Evolutionary conservation across 2,797 vertebrate species (phyloP).

Genomic region (Steatocranus sp.): DNA sequence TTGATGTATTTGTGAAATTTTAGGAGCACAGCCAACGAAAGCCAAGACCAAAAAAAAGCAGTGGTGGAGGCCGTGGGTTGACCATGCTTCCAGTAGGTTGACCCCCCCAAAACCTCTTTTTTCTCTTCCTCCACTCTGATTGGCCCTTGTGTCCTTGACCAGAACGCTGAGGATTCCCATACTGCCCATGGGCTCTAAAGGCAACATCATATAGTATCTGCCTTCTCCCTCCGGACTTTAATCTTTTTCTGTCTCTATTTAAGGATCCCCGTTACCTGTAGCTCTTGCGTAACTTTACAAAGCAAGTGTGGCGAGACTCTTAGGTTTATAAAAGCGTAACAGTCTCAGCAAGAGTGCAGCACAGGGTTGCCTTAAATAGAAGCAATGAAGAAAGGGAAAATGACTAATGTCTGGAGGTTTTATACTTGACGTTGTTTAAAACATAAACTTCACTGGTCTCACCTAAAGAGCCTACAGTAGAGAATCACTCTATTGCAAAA

Average conservation of each 20-base stretch:
- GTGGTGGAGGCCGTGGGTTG: conserved; percentile 99
- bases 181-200: conserved; percentile 73
- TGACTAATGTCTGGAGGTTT: conserved; percentile 61
- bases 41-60: conserved; percentile 99
- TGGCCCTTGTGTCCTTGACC: conserved; percentile 99
- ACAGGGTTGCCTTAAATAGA: conserved; percentile 75
- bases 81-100: conserved; percentile 99
- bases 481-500: conserved; percentile 69
- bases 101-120: conserved; percentile 62
- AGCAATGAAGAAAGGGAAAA: conserved; percentile 59
- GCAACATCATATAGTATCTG: conserved; percentile 28
- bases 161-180: conserved; percentile 85
- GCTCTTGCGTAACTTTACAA: neutral
- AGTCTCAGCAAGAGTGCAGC: neutral
- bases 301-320: neutral
- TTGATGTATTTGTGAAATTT: conserved; percentile 96
- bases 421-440: conserved; percentile 14
- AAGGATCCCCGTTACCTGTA: conserved; percentile 47
- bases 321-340: neutral
- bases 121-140: conserved; percentile 86
- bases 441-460: neutral
- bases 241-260: conserved; percentile 79
- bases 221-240: conserved; percentile 52
- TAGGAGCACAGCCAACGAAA: conserved; percentile 99
- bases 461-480: conserved; percentile 69